Base-by-base conservation (phyloP, 2,797 vertebrate genomes). In the Rhynchotus rufescens region DNA sequence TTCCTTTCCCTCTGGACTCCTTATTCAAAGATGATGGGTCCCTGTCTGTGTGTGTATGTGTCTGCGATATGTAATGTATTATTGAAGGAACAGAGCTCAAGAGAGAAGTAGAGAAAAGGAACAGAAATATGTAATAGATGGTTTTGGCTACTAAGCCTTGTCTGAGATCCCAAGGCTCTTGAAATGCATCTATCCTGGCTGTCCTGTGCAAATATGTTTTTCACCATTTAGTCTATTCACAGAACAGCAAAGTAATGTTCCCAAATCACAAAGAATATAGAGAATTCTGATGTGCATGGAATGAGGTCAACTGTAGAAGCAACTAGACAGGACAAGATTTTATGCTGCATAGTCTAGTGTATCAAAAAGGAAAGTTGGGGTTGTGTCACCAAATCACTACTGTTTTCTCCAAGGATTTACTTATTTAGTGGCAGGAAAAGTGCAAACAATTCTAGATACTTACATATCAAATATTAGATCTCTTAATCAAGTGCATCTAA, bases 1-100 rank as follows among this genome's bases (percentile, higher is more conserved):
- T 86, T 52, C 11, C 10, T 73, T 68, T 92, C 88, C 74, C 86
- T 32, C 3, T 2, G 4, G 71, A 51, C 22, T 22, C 16, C 40
- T 89, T 88, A 51, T 73, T 88, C 92, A 67, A 90, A 89, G 61
- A 90, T 74, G 83, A 74, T 61, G 81, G 30, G 40, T 64, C 61
- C 74, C 47, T 40, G 59, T 38, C 32, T 61, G 21, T 61, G 65
- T 64, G 25, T 76, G 28, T 25, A 69, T 87, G 16, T 76, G 80
- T 89, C 85, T 90, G 30, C 82, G 42, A 84, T 57, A 71, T 38
- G 60, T 62, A 67, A 60, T 32, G 6, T 75, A 65, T 85, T 84
- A 88, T n/a, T 64, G 64, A 73, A 79, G 20, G 49, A 81, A 42
- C 44, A 80, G 16, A 81, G 2, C 64, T 17, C 60, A 76, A 21